Base-by-base conservation (phyloP, 1,140 invertebrate genomes). In the Cydia amplana region DNA sequence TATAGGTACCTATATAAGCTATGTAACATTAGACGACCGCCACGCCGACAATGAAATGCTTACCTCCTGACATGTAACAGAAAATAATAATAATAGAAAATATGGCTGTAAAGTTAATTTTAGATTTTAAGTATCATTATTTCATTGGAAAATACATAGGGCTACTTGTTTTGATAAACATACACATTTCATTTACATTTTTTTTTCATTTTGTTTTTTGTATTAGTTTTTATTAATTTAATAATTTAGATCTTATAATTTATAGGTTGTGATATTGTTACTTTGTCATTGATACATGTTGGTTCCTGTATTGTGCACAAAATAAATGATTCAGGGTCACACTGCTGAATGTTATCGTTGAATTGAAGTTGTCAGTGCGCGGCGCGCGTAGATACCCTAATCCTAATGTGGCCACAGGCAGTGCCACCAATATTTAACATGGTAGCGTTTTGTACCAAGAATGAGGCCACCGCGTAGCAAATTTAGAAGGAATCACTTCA, bases 231-330 rank as follows among this genome's bases (percentile, higher is more conserved):
- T 60, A 60, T 60, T 23, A 2, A 1, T 60, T 60, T 20, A 60
- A 60, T 60, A 60, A n/a, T 60, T 23, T 60, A 60, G 55, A 60
- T 23, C 0, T 60, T 60, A 36, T 40, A 40, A 70, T 43, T 70
- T 70, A 70, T 36, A 18, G 65, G 65, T 70, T 70, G 65, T 70
- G 65, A 70, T 70, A 70, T 70, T 70, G 32, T 70, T 70, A 70
- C 1, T 70, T 70, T 70, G 9, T 43, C 5, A 70, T 18, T n/a
- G 65, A 67, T 32, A 36, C 32, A 36, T 70, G 28, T 28, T 67
- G 64, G 10, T 70, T 70, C 65, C 65, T 70, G 32, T 36, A 7
- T 5, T 67, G 7, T 70, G 65, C 65, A 70, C 65, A 70, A 70
- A 70, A 36, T 70, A 70, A 36, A 36, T 20, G 65, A 70, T 60